Conservation (phyloP, 92 coral and sea anemone genomes). For the Heliopora coerulea region DNA sequence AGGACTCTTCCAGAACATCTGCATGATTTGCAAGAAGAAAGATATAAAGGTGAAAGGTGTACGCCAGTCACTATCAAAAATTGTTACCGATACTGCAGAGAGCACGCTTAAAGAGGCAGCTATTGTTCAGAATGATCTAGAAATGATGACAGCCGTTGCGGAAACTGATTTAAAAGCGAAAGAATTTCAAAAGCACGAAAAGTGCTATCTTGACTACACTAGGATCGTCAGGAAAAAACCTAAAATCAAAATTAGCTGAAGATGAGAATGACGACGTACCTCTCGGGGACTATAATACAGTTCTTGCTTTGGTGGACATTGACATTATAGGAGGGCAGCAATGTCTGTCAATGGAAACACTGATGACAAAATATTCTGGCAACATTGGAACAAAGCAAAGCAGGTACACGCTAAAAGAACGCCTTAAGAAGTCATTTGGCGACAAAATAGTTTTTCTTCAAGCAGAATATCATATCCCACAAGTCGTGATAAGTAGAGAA, state of each 20-base stretch:
- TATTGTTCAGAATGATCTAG: background rate
- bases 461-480: conserved; percentile 20
- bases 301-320: conserved; percentile 14
- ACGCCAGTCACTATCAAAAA: conserved; percentile 9
- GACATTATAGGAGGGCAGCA: conserved; percentile 28
- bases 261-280: background rate
- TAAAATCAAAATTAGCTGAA: background rate
- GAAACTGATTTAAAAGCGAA: conserved; percentile 23
- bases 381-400: conserved; percentile 9
- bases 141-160: conserved; percentile 22
- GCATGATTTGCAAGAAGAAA: conserved; percentile 27
- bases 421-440: background rate
- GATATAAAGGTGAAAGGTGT: conserved; percentile 6
- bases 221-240: background rate
- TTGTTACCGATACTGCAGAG: conserved; percentile 24
- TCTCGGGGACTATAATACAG: conserved; percentile 20
- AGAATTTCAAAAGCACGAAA: conserved; percentile 23
- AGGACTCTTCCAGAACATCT: conserved; percentile 27
- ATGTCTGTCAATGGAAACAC: conserved; percentile 22
- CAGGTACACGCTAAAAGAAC: conserved; percentile 9
- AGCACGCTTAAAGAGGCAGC: conserved; percentile 17
- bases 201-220: conserved; percentile 18
- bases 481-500: conserved; percentile 31
- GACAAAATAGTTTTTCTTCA: conserved; percentile 24
- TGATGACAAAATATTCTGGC: conserved; percentile 4